Evolutionary conservation across 2,797 vertebrate species (phyloP).

Genomic region (Bucorvus abyssinicus): DNA sequence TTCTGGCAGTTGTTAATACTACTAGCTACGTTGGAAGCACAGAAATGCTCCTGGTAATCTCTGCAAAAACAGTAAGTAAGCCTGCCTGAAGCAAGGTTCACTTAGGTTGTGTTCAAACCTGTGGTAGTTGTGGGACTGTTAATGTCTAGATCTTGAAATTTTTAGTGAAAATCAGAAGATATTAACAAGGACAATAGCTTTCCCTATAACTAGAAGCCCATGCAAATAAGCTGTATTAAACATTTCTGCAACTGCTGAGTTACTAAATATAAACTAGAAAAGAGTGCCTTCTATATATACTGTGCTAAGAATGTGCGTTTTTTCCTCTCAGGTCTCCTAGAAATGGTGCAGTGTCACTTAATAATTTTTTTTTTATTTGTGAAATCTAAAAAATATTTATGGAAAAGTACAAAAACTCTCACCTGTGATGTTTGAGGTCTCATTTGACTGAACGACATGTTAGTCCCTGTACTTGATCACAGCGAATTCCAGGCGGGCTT

Average conservation of each 20-base stretch:
- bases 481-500: background rate
- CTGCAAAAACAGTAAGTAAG: background rate
- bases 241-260: background rate
- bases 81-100: background rate
- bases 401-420: slow-evolving; percentile 44
- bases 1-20: background rate
- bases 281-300: background rate
- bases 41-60: background rate
- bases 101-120: background rate
- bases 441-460: slow-evolving; percentile 52
- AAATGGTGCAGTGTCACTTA: background rate
- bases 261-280: background rate
- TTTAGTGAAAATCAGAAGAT: background rate
- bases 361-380: background rate
- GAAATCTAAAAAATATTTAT: background rate
- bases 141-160: background rate
- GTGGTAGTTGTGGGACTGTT: background rate
- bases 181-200: background rate
- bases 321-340: background rate
- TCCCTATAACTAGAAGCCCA: background rate
- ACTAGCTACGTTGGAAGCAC: background rate
- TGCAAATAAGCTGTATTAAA: background rate
- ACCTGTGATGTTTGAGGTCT: slow-evolving; percentile 73
- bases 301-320: background rate
- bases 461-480: background rate